phyloP scores from a whole-genome alignment of 2,888 invertebrate species.

The Diarsia rubi region DNA sequence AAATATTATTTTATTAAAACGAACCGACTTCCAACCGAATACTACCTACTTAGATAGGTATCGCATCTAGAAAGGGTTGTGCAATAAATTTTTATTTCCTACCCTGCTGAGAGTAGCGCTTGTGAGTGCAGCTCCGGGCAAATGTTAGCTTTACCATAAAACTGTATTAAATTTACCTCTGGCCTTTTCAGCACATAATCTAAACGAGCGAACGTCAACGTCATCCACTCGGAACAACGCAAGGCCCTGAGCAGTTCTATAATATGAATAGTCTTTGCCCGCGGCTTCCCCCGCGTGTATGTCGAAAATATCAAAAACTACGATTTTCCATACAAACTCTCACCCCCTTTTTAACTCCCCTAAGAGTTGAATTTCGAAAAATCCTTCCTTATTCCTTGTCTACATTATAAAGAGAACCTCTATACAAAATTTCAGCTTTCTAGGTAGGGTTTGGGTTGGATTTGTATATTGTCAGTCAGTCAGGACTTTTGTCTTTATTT shows the following conservation, averaged over 20 bases:
- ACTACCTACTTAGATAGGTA: neutral
- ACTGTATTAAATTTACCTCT: constrained; percentile 35
- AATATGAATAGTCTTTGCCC: constrained; percentile 18
- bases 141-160: constrained; percentile 41
- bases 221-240: constrained; percentile 20
- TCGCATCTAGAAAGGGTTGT: constrained; percentile 12
- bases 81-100: constrained; percentile 37
- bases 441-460: too few species aligned
- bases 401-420: too few species aligned
- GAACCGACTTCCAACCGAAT: neutral
- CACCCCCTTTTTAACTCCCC: too few species aligned
- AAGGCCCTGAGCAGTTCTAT: constrained; percentile 31
- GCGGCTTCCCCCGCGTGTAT: too few species aligned
- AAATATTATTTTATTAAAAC: neutral
- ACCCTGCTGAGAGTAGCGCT: neutral
- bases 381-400: too few species aligned
- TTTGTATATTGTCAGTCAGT: too few species aligned
- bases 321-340: too few species aligned
- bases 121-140: constrained; percentile 28
- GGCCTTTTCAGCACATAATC: constrained; percentile 37
- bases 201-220: constrained; percentile 35
- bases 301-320: too few species aligned
- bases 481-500: neutral
- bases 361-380: too few species aligned
- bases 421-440: too few species aligned